phyloP scores from a whole-genome alignment of 2,888 invertebrate genomes.

The Lithophane semibrunnea region DNA sequence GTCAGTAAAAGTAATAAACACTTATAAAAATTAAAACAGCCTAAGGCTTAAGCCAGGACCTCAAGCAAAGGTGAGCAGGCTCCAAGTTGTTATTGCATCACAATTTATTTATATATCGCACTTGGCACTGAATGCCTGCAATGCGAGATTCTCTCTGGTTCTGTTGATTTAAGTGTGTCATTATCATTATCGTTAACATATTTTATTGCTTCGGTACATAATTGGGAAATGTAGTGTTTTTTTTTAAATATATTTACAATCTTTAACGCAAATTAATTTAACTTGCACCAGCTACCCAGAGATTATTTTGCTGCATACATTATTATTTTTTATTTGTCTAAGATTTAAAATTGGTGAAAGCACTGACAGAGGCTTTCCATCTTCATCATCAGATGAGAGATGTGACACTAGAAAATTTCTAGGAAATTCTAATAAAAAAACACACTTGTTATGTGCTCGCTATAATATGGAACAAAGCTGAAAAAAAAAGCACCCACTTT shows the following conservation, averaged over 20 bases:
- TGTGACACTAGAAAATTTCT: background rate
- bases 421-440: background rate
- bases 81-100: slow-evolving; percentile 40
- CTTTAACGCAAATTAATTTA: background rate
- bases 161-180: slow-evolving; percentile 36
- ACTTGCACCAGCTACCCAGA: background rate
- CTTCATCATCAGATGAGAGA: background rate
- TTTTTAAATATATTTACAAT: too few relatives aligned
- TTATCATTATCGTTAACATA: slow-evolving; percentile 17
- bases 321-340: too few relatives aligned
- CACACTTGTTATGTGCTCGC: too few relatives aligned
- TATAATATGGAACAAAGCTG: background rate
- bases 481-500: too few relatives aligned
- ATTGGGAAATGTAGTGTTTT: background rate
- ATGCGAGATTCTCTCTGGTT: slow-evolving; percentile 10
- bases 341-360: background rate
- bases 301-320: background rate
- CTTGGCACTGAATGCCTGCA: slow-evolving; percentile 28
- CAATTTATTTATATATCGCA: slow-evolving; percentile 21
- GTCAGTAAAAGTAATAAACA: slow-evolving; percentile 28
- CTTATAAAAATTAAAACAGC: slow-evolving; percentile 21
- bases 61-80: slow-evolving; percentile 51
- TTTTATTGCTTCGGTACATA: background rate
- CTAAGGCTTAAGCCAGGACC: slow-evolving; percentile 24
- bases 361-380: background rate